Percentiles rank a stretch among this genome's conserved stretches.
phyloP scores from a whole-genome alignment of 2,113 vertebrate genomes.

The Cyanoliseus patagonus region DNA sequence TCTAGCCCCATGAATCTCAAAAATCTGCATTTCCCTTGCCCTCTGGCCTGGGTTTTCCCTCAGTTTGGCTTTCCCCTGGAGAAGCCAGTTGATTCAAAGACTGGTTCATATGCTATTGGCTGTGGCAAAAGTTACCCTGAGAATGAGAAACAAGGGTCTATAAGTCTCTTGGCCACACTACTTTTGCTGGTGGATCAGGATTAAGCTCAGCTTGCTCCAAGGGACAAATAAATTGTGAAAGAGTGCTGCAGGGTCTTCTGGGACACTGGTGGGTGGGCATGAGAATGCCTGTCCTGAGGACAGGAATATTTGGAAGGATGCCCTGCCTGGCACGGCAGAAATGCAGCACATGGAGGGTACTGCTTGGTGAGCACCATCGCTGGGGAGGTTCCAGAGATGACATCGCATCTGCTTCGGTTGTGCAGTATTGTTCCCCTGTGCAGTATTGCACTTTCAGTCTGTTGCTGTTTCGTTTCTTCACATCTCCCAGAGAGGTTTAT shows the following conservation, averaged over 20 bases:
- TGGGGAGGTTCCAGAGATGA: background rate
- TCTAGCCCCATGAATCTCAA: background rate
- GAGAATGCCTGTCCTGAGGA: background rate
- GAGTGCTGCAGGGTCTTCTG: background rate
- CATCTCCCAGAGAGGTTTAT: background rate
- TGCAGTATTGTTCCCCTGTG: background rate
- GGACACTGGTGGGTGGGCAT: background rate
- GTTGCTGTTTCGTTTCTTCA: background rate
- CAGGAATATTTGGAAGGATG: background rate
- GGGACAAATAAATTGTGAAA: background rate
- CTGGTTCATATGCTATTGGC: background rate
- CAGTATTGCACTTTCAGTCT: background rate
- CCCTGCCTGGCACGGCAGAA: background rate
- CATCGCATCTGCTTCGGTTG: rapidly evolving
- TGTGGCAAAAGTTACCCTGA: background rate
- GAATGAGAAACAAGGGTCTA: background rate
- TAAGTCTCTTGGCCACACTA: background rate
- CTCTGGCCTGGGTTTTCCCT: background rate
- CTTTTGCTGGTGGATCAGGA: too few relatives aligned
- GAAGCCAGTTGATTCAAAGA: background rate
- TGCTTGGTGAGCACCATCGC: rapidly evolving
- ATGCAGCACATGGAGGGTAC: rapidly evolving
- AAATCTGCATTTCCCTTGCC: background rate
- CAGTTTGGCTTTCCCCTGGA: background rate
- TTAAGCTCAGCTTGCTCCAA: background rate